Conservation (phyloP, 2,888 invertebrate genomes). For the Parochlus steinenii region DNA sequence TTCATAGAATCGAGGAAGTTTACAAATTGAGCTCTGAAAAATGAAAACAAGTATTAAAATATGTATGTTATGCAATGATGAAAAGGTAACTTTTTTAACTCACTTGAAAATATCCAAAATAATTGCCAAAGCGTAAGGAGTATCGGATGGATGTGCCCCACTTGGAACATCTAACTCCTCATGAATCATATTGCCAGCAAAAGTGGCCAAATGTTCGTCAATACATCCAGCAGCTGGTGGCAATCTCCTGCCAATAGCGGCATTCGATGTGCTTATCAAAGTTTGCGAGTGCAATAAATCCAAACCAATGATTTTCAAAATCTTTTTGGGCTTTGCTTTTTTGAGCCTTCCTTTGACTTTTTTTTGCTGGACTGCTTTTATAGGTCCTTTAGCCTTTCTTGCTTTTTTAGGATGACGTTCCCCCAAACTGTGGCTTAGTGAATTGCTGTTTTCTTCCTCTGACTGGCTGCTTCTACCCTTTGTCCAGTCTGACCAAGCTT, state of each 20-base stretch:
- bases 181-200: constrained; percentile 56
- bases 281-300: constrained; percentile 82
- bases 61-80: constrained; percentile 15
- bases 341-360: constrained; percentile 36
- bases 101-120: constrained; percentile 61
- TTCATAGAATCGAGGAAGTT: constrained; percentile 71
- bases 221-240: constrained; percentile 85
- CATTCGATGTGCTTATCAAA: constrained; percentile 66
- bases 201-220: constrained; percentile 71
- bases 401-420: constrained; percentile 29
- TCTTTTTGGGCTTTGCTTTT: constrained; percentile 42
- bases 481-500: constrained; percentile 57
- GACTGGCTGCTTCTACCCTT: constrained; percentile 44
- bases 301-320: constrained; percentile 65
- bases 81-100: too few species aligned
- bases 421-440: too few species aligned
- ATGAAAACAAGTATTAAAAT: background rate
- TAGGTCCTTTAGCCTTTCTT: constrained; percentile 17
- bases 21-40: constrained; percentile 62
- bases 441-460: constrained; percentile 44
- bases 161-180: constrained; percentile 69
- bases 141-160: constrained; percentile 47
- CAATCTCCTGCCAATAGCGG: constrained; percentile 50
- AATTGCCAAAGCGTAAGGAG: constrained; percentile 75
- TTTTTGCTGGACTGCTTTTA: constrained; percentile 18